Percentiles rank a stretch among this genome's conserved stretches.
phyloP scores from a whole-genome alignment of 1,140 invertebrate genomes.

The roundworm (Caenorhabditis elegans) region DNA sequence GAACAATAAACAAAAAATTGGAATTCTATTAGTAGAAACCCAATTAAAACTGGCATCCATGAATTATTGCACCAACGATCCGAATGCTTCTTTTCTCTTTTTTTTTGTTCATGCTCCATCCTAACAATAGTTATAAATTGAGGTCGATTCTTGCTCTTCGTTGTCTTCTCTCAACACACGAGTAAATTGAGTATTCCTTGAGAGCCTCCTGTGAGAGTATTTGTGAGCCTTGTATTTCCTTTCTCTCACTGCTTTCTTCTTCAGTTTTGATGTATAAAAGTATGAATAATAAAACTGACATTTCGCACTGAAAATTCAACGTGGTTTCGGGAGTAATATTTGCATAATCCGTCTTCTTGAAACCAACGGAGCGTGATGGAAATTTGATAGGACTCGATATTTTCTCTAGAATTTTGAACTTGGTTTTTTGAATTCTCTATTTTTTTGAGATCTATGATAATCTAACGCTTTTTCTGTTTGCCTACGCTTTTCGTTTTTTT shows the following conservation, averaged over 20 bases:
- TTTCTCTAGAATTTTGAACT: not conserved
- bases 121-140: slow-evolving; percentile 24
- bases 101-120: not conserved
- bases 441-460: not conserved
- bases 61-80: not conserved
- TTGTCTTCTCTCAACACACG: slow-evolving; percentile 10
- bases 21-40: not conserved
- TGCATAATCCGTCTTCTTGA: not conserved
- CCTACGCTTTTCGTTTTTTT: not conserved
- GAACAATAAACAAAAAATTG: too few relatives aligned
- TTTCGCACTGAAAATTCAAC: not conserved
- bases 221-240: not conserved
- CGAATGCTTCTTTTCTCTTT: not conserved
- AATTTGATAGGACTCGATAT: not conserved
- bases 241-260: not conserved
- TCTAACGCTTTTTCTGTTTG: not conserved
- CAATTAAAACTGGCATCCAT: not conserved
- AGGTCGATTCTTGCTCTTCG: slow-evolving; percentile 16
- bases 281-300: not conserved
- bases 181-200: slow-evolving; percentile 21
- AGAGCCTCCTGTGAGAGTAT: slow-evolving; percentile 16
- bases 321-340: not conserved
- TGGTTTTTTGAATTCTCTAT: not conserved
- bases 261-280: not conserved
- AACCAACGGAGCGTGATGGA: not conserved